Evolutionary conservation across 1,140 invertebrate species (phyloP), one percentile per base, ranked within the genome.

Genomic region (Aphidius gifuensis): DNA sequence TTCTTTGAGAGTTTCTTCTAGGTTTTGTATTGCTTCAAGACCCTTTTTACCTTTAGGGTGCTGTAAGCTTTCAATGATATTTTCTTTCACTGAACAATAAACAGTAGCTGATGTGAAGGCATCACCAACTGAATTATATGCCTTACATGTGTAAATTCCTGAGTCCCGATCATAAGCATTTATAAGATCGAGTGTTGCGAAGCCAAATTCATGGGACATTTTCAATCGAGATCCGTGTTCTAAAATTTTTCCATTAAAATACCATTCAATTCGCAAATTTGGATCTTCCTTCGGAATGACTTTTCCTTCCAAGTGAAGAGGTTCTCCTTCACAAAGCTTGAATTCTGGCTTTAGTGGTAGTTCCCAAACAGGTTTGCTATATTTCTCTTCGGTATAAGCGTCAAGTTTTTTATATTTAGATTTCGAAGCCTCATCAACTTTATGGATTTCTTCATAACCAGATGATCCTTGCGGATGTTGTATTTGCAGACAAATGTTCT

Each of bases 271-370:
- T 69, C 89, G 92, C n/a, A 96, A 83, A 72, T 96, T 91, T 4
- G 97, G 97, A 85, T 99, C 97, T 75, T 96, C 90, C 77, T 97
- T 94, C 1, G 97, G 97, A 79, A 96, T 92, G 6, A 97, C 92
- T 73, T 92, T 90, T 53, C 91, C 94, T 80, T 98, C 94, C 62
- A 99, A 84, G 78, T 96, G 93, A 43, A 97, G 84, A 3, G 92
- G 85, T 79, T 97, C 89, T 46, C 92, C 90, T 83, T 99, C 97
- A 60, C 88, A 85, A n/a, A 98, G 81, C 72, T 87, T 88, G 71
- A 93, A 90, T 79, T 94, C 90, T 16, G 89, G 84, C 74, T 87
- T 86, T 56, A 95, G 82, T 46, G 92, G 92, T 48, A 90, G 88
- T 3, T 88, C 89, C 88, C 94, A 98, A 64, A 92, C 85, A 49